These are phyloP conservation scores for Acanthurus lineatus DNA, from an alignment of 2,797 vertebrate species.

Conservation along the genomic window DNA sequence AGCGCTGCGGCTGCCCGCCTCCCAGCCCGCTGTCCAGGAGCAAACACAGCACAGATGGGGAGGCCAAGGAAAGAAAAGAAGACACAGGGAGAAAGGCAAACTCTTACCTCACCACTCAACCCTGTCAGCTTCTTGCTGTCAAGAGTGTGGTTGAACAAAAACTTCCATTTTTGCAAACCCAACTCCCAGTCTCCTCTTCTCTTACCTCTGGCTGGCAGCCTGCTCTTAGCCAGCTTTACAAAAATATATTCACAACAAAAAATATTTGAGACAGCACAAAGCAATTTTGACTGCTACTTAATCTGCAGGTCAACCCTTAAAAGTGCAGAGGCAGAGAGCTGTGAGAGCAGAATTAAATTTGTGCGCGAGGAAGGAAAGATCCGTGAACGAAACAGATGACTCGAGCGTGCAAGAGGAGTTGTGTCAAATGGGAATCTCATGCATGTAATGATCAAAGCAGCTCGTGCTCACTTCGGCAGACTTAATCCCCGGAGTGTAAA, in stretches of 20 bases:
- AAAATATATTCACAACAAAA: neutral
- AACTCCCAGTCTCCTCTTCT: slow-evolving; percentile 7
- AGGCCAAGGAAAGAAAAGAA: slow-evolving; percentile 41
- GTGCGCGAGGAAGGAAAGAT: neutral
- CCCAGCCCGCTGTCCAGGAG: slow-evolving; percentile 60
- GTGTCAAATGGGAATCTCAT: neutral
- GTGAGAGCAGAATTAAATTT: neutral
- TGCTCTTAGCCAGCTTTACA: neutral
- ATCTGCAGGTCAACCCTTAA: neutral
- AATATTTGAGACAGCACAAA: neutral
- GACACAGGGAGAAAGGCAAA: slow-evolving; percentile 51
- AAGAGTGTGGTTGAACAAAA: slow-evolving; percentile 46
- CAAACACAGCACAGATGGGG: slow-evolving; percentile 48
- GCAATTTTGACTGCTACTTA: neutral
- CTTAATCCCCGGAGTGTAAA: neutral
- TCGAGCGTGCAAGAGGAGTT: neutral
- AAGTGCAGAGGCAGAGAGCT: neutral
- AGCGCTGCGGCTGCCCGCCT: slow-evolving; percentile 46
- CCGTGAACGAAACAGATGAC: neutral
- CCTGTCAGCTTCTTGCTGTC: slow-evolving; percentile 53
- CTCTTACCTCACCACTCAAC: slow-evolving; percentile 56
- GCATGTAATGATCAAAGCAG: neutral
- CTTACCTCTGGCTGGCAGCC: slow-evolving; percentile 3
- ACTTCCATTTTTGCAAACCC: slow-evolving; percentile 22
- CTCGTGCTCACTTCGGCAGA: neutral